phyloP scores from a whole-genome alignment of 2,888 invertebrate species.

The Artemia sp. region DNA sequence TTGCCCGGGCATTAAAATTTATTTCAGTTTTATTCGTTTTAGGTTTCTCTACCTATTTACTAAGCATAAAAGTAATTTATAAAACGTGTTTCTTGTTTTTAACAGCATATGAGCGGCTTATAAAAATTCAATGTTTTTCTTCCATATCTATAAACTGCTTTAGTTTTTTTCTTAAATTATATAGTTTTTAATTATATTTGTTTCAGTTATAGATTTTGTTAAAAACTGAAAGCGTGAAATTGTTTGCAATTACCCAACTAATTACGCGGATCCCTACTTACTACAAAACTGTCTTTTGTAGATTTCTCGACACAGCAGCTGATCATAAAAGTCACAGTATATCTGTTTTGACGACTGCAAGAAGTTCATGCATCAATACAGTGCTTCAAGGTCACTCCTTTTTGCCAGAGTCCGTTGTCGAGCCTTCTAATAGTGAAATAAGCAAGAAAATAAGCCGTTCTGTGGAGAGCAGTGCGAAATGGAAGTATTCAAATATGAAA shows the following conservation, averaged over 20 bases:
- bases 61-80: too few relatives aligned
- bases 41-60: too few relatives aligned
- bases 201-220: neutral
- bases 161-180: neutral
- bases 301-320: slow-evolving; percentile 9
- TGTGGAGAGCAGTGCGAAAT: slow-evolving; percentile 24
- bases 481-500: slow-evolving; percentile 26
- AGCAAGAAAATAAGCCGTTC: slow-evolving; percentile 27
- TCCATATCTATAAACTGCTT: too few relatives aligned
- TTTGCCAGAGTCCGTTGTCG: neutral
- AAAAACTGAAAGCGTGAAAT: neutral
- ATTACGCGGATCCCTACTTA: neutral
- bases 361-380: neutral
- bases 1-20: too few relatives aligned
- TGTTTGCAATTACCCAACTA: neutral
- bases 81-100: too few relatives aligned
- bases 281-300: neutral
- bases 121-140: too few relatives aligned
- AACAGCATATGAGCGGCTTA: too few relatives aligned
- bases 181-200: neutral
- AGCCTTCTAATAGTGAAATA: slow-evolving; percentile 4
- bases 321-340: slow-evolving; percentile 2
- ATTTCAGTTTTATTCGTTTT: too few relatives aligned
- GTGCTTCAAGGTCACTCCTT: slow-evolving; percentile 5
- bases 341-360: neutral